phyloP scores from a whole-genome alignment of 1,140 invertebrate species.

The Caerostris darwini region DNA sequence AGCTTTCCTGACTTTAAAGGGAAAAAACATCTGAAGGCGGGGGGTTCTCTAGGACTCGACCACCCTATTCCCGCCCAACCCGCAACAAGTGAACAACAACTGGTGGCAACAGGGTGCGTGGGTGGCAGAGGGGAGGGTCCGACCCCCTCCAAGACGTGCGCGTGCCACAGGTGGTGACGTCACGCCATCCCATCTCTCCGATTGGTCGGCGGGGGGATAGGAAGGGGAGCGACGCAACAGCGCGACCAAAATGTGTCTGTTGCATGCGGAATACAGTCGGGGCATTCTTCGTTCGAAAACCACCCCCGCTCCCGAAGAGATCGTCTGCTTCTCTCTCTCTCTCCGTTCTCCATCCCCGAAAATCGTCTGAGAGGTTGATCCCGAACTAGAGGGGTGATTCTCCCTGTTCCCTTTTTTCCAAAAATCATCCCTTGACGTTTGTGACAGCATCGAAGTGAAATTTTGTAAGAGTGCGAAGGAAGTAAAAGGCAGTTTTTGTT shows the following conservation, averaged over 20 bases:
- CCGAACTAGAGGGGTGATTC: neutral
- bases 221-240: slow-evolving; percentile 49
- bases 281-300: slow-evolving; percentile 48
- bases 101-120: slow-evolving; percentile 30
- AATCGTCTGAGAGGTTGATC: slow-evolving; percentile 49
- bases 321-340: slow-evolving; percentile 36
- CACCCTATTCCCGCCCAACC: neutral
- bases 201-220: slow-evolving; percentile 17
- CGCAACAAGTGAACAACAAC: slow-evolving; percentile 63
- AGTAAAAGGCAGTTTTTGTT: neutral
- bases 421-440: neutral
- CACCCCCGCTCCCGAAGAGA: slow-evolving; percentile 43
- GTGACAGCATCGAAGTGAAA: slow-evolving; percentile 11
- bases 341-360: slow-evolving; percentile 38
- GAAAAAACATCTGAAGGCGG: neutral
- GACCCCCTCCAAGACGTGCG: slow-evolving; percentile 20
- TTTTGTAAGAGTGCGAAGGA: neutral
- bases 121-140: slow-evolving; percentile 5
- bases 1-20: neutral
- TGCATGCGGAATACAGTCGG: slow-evolving; percentile 45
- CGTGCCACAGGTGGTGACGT: slow-evolving; percentile 68
- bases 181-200: neutral
- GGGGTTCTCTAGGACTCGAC: neutral
- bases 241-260: slow-evolving; percentile 54
- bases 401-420: neutral